Conservation (phyloP, 2,113 vertebrate species). For the Anarhynchus alexandrinus region DNA sequence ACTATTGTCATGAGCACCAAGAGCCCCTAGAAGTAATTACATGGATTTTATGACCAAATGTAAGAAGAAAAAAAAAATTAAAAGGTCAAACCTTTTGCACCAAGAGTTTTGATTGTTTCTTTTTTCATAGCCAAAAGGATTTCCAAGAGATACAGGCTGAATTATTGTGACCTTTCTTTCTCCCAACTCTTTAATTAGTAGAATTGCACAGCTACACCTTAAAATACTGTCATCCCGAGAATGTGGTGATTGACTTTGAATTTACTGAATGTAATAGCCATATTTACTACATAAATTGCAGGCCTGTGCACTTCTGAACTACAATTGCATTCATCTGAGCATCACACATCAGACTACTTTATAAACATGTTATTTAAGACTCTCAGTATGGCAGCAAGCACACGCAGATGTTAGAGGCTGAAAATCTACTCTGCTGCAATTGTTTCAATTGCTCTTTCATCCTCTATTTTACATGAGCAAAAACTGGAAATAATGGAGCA, state of each 20-base stretch:
- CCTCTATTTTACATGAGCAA: neutral
- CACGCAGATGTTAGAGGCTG: neutral
- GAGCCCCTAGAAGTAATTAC: neutral
- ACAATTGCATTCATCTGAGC: neutral
- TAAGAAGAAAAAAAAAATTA: neutral
- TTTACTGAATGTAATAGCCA: neutral
- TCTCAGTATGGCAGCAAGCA: neutral
- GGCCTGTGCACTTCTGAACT: neutral
- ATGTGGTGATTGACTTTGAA: neutral
- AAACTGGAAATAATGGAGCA: neutral
- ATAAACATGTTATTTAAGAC: slow-evolving; percentile 17
- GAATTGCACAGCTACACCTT: neutral
- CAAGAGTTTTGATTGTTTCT: neutral
- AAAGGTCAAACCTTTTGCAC: neutral
- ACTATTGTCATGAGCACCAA: neutral
- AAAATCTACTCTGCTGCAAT: neutral
- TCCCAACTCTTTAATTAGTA: neutral
- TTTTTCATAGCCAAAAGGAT: neutral
- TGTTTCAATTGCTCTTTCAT: neutral
- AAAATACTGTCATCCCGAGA: neutral
- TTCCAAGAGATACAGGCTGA: neutral
- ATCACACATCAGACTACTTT: neutral
- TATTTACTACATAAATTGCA: neutral
- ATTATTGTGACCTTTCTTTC: neutral
- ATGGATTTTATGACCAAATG: neutral